Evolutionary conservation across 1,140 invertebrate species (phyloP), one percentile per base, ranked within the genome.

Genomic region (Acromyrmex echinatior): DNA sequence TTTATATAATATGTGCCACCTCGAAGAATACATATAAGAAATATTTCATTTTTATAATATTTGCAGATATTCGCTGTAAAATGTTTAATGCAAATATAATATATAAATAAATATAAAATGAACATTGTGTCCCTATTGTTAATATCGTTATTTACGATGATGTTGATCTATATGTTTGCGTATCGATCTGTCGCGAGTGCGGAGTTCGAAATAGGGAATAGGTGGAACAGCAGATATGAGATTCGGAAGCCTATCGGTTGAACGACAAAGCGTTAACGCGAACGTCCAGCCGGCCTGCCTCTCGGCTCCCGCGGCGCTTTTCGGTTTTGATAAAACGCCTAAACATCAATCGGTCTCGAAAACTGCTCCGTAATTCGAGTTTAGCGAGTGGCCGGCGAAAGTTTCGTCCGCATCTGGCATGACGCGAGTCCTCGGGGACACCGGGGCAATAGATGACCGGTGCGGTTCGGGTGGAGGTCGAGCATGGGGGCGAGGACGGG

Each of bases 291-390:
- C 70, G 71, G 25, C 49, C 62, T 66, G 53, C 51, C 35, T 58
- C 70, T 51, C 71, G 73, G 85, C 89, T 87, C 86, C 87, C 77
- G 86, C 81, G 87, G 87, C 88, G 89, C 88, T 92, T 91, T 92
- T 87, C 82, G 91, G 91, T 94, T 93, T 93, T 93, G 92, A 94
- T 93, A 93, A 94, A 95, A 94, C 91, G 91, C 86, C 93, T 93
- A 94, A 94, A 95, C 94, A 95, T 94, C 94, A 95, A 95, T 95
- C 94, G 94, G 92, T 92, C 93, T 93, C 92, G 92, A 95, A 95
- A 95, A 95, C 94, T 94, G 92, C 81, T 86, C 93, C 92, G 92
- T 95, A 95, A 95, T 95, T 95, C 91, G 93, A 95, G 93, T 95
- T 94, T 93, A 93, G 91, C 87, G 66, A 82, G 87, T 56, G 49